Base-by-base conservation (phyloP, 2,888 invertebrate genomes). In the Drosophila anomalata region DNA sequence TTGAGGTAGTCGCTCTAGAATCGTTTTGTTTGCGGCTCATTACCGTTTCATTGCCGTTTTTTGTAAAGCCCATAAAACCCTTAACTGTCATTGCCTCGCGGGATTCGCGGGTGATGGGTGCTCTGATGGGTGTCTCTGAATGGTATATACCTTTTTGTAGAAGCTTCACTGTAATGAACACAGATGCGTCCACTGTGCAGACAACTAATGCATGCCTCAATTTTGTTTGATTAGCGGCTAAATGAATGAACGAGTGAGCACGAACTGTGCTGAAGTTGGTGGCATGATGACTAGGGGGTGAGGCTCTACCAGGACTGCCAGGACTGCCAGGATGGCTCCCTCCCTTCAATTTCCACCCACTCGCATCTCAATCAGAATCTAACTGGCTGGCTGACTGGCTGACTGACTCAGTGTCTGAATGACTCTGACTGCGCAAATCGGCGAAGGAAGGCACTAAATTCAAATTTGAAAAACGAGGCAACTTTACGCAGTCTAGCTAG, bases 221-320 rank as follows among this genome's bases (percentile, higher is more conserved):
- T 77, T 76, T 71, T 67, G 76, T 76, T 76, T 76, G 77, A 76
- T 76, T 76, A 76, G 76, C 75, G 75, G 54, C 74, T 63, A 77
- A 76, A 77, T 76, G 75, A 77, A 77, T 77, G 69, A 75, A 63
- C 60, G 75, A 75, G 47, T 65, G 70, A 65, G 50, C 54, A 68
- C 50, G 53, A 55, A 51, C 39, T 24, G 22, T n/a, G 36, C 26
- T 26, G 17, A 33, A 24, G 22, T 24, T 24, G 22, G n/a, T 17
- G 20, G 22, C 20, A 11, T 11, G n/a, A 17, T 14, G 20, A 17
- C 57, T 26, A 17, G 17, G 20, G 9, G 20, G 26, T 0, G 26
- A 26, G 6, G 26, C 17, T 20, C 0, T 20, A 4, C 17, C 1
- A 17, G 17, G 17, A 17, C 17, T 17, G 17, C 17, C 17, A 17